phyloP scores from a whole-genome alignment of 2,888 invertebrate genomes.

The Caenorhabditis sp. region DNA sequence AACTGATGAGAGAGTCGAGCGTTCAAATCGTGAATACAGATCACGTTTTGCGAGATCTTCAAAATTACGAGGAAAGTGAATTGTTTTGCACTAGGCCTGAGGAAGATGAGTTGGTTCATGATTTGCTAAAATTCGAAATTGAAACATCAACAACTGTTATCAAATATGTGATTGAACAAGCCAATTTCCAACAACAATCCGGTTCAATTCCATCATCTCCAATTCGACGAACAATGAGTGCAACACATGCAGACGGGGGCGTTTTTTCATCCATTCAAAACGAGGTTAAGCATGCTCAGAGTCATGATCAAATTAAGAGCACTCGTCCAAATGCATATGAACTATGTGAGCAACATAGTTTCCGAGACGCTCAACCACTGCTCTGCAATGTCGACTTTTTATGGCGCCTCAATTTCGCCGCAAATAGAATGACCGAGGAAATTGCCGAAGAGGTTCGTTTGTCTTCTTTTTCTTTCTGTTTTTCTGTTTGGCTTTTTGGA shows the following conservation, averaged over 20 bases:
- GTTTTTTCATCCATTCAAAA: constrained; percentile 7
- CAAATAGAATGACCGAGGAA: constrained; percentile 64
- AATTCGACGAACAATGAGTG: constrained; percentile 42
- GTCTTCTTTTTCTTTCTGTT: not conserved
- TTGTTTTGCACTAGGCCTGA: constrained; percentile 3
- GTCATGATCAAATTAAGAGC: constrained; percentile 43
- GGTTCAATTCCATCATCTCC: constrained; percentile 24
- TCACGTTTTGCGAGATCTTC: constrained; percentile 35
- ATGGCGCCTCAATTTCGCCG: constrained; percentile 66
- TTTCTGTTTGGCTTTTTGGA: not conserved
- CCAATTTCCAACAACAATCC: constrained; percentile 13
- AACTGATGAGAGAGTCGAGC: constrained; percentile 27
- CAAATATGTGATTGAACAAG: constrained; percentile 22
- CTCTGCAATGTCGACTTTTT: constrained; percentile 64
- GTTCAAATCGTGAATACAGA: constrained; percentile 41
- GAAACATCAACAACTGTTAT: constrained; percentile 14
- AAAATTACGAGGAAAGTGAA: constrained; percentile 17
- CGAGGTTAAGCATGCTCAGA: constrained; percentile 41
- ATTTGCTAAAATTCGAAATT: constrained; percentile 15
- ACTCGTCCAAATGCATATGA: constrained; percentile 47
- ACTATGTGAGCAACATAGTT: constrained; percentile 55
- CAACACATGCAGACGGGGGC: constrained; percentile 12
- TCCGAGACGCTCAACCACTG: constrained; percentile 44
- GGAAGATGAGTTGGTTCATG: constrained; percentile 21
- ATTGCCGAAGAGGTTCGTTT: constrained; percentile 61